Conservation (phyloP, 2,888 invertebrate genomes). For the Gonocerus acuteangulatus region DNA sequence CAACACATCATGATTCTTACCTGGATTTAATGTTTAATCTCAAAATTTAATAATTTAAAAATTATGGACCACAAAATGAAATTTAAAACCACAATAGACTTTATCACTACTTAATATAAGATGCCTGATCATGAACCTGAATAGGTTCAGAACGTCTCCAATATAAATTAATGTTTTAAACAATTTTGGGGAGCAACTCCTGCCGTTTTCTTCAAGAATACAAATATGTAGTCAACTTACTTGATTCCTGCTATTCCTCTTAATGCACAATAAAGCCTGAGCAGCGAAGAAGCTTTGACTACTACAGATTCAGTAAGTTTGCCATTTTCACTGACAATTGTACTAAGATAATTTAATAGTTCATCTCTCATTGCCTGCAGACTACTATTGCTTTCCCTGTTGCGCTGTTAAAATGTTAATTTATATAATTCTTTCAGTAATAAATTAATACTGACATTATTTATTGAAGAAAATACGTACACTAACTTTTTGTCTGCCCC, state of each 20-base stretch:
- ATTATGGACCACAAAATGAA: too few relatives aligned
- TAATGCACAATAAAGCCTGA: slow-evolving; percentile 84
- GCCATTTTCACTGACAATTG: slow-evolving; percentile 53
- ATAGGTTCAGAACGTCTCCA: too few relatives aligned
- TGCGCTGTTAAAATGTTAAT: slow-evolving; percentile 47
- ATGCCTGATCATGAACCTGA: too few relatives aligned
- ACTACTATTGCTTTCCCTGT: slow-evolving; percentile 66
- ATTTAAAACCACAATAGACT: too few relatives aligned
- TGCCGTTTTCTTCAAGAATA: background rate
- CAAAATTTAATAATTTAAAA: too few relatives aligned
- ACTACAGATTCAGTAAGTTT: slow-evolving; percentile 57
- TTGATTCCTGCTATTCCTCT: slow-evolving; percentile 88
- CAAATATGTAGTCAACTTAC: too few relatives aligned
- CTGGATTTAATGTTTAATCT: too few relatives aligned
- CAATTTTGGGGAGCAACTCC: too few relatives aligned
- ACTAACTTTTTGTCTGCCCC: slow-evolving; percentile 67
- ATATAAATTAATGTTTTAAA: too few relatives aligned
- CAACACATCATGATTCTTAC: too few relatives aligned
- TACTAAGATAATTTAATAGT: slow-evolving; percentile 61
- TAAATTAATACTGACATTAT: background rate
- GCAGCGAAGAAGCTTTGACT: slow-evolving; percentile 80
- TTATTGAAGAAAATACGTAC: background rate
- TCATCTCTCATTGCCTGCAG: slow-evolving; percentile 67
- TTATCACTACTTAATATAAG: too few relatives aligned
- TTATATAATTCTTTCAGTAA: background rate